phyloP scores from a whole-genome alignment of 2,797 vertebrate species.

The Discoglossus pictus region DNA sequence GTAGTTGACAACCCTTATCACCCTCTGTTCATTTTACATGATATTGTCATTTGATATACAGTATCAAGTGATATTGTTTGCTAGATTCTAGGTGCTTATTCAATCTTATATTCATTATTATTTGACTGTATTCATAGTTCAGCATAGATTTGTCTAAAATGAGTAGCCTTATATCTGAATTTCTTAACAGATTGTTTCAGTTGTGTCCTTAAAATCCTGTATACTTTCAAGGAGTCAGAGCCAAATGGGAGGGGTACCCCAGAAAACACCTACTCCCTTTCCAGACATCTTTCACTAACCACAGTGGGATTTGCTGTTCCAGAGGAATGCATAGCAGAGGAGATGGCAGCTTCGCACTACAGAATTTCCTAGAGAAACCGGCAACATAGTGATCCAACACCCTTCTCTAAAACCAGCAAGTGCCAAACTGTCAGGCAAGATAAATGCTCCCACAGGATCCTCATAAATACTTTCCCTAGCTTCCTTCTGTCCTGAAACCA shows the following conservation, averaged over 20 bases:
- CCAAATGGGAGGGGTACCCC: slow-evolving; percentile 17
- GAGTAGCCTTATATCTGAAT: background rate
- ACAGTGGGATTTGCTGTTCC: slow-evolving; percentile 25
- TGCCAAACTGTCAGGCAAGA: slow-evolving; percentile 31
- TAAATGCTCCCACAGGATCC: slow-evolving; percentile 29
- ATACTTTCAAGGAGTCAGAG: slow-evolving; percentile 4
- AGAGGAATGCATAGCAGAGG: slow-evolving; percentile 32
- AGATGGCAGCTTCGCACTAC: background rate
- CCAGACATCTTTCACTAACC: slow-evolving; percentile 36
- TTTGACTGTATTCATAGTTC: no score
- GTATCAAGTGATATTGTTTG: no score
- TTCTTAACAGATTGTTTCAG: background rate
- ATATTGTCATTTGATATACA: no score
- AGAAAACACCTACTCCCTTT: slow-evolving; percentile 35
- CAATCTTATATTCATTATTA: background rate
- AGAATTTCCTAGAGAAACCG: slow-evolving; percentile 28
- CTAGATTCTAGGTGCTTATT: background rate
- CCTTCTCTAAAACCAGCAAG: slow-evolving; percentile 17
- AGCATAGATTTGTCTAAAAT: slow-evolving; percentile 1
- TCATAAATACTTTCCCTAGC: slow-evolving; percentile 27
- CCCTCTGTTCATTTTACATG: no score
- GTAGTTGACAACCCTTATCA: no score
- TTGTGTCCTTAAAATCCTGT: slow-evolving; percentile 9
- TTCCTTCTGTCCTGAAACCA: slow-evolving; percentile 27
- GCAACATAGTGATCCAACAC: background rate